phyloP scores from a whole-genome alignment of 2,113 vertebrate genomes.

The Leucopternis melanops region DNA sequence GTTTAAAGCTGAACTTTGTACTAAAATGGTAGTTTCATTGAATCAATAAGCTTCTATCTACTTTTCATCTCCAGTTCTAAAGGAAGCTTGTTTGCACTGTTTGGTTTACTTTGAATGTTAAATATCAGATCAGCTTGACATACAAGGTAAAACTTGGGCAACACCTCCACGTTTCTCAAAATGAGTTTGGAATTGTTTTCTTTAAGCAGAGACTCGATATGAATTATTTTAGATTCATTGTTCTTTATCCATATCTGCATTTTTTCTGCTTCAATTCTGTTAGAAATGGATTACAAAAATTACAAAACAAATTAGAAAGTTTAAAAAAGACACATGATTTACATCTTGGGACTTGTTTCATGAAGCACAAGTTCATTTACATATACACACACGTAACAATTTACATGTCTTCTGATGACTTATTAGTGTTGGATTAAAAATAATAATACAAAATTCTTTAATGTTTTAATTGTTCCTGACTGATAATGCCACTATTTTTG shows the following conservation, averaged over 20 bases:
- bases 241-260: not conserved
- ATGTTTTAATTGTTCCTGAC: not conserved
- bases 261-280: not conserved
- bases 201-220: not conserved
- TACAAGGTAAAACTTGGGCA: not conserved
- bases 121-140: conserved; percentile 47
- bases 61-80: conserved; percentile 24
- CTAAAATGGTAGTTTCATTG: conserved; percentile 15
- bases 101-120: conserved; percentile 46
- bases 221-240: not conserved
- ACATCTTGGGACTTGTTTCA: not conserved
- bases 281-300: not conserved
- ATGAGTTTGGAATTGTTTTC: conserved; percentile 4
- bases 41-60: conserved; percentile 35
- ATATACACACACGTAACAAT: accelerated
- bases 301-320: not conserved
- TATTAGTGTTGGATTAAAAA: not conserved
- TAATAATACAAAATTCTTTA: not conserved
- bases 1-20: conserved; percentile 47
- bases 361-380: accelerated
- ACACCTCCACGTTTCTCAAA: not conserved
- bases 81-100: conserved; percentile 28
- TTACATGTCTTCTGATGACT: not conserved
- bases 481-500: not conserved
- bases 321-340: not conserved